Percentiles rank a stretch among this genome's conserved stretches.
These are phyloP conservation scores for Protobothrops flavoviridis DNA, from an alignment of 2,113 vertebrate species.

Conservation along the genomic window DNA sequence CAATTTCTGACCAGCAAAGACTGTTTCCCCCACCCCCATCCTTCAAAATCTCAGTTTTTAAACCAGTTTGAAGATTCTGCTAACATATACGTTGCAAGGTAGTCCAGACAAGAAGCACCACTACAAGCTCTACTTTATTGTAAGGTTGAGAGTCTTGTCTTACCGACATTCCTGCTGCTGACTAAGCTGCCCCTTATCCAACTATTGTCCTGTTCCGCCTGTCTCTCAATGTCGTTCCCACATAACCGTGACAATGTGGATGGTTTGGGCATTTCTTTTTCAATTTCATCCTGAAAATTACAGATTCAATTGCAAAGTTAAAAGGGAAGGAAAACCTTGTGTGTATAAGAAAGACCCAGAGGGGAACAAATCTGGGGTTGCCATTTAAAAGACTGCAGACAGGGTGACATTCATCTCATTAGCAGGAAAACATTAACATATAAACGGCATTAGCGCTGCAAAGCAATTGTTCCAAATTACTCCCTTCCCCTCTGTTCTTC, in stretches of 20 bases:
- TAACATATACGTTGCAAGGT: neutral
- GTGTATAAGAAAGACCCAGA: neutral
- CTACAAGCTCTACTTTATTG: neutral
- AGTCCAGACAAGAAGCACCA: neutral
- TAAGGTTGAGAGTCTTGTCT: neutral
- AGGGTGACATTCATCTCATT: conserved; percentile 18
- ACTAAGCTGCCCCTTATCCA: neutral
- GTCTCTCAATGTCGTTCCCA: neutral
- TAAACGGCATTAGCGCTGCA: conserved; percentile 19
- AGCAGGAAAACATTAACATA: neutral
- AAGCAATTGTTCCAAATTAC: conserved; percentile 34
- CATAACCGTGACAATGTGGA: neutral
- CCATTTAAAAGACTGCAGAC: conserved; percentile 36
- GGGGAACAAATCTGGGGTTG: neutral
- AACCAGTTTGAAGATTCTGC: neutral
- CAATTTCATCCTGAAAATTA: conserved; percentile 11
- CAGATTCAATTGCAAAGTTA: conserved; percentile 9
- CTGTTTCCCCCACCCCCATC: rapidly evolving
- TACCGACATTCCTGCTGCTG: neutral
- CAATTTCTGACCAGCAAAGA: neutral
- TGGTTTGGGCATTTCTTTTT: neutral
- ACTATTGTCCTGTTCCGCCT: neutral
- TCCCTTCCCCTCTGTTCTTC: neutral
- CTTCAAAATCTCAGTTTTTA: neutral
- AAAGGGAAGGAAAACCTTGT: neutral